A percentile compares a stretch with the other conserved stretches of the same genome.
Conservation (phyloP, 1,140 invertebrate species). For the Prorops nasuta region DNA sequence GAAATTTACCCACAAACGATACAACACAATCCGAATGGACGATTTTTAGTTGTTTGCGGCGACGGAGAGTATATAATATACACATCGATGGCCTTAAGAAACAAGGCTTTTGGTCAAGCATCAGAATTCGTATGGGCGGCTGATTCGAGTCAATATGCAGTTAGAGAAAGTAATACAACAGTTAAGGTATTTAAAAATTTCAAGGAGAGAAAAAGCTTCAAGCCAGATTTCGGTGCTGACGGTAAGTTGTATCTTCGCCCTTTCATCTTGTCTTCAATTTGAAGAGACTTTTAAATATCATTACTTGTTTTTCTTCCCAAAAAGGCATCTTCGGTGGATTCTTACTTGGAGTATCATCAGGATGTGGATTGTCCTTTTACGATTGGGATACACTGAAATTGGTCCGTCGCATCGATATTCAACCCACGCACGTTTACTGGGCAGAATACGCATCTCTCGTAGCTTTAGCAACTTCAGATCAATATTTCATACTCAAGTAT, state of each 20-base stretch:
- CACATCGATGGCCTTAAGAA: slow-evolving; percentile 97
- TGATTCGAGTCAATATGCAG: slow-evolving; percentile 94
- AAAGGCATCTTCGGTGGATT: slow-evolving; percentile 93
- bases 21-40: slow-evolving; percentile 97
- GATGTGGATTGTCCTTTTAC: slow-evolving; percentile 91
- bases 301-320: slow-evolving; percentile 26
- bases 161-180: slow-evolving; percentile 85
- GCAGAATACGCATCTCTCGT: slow-evolving; percentile 94
- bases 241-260: slow-evolving; percentile 55
- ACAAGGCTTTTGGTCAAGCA: slow-evolving; percentile 97
- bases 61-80: slow-evolving; percentile 99
- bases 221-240: slow-evolving; percentile 94
- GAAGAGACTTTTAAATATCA: no score
- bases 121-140: slow-evolving; percentile 99
- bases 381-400: slow-evolving; percentile 96
- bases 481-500: slow-evolving; percentile 94
- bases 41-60: slow-evolving; percentile 98
- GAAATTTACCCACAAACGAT: slow-evolving; percentile 99
- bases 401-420: slow-evolving; percentile 93
- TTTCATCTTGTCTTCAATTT: no score
- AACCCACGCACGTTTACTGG: slow-evolving; percentile 93
- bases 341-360: slow-evolving; percentile 91
- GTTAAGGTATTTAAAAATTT: slow-evolving; percentile 98
- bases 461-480: slow-evolving; percentile 92
- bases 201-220: slow-evolving; percentile 94